Conservation (phyloP, 2,113 vertebrate genomes). For the Zapornia atra region DNA sequence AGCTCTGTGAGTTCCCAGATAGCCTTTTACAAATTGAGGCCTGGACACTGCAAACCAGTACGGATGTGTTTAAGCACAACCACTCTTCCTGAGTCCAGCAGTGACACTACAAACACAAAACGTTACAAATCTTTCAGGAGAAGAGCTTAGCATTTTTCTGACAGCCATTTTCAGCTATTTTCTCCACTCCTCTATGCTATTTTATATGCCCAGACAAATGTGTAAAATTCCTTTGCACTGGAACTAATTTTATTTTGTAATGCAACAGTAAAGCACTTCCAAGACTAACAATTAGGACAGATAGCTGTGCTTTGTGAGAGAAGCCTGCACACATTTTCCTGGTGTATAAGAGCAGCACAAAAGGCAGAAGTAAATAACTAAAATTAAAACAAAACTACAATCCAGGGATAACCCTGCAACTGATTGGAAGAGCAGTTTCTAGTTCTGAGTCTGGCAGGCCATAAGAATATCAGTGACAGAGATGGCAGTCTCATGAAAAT, state of each 20-base stretch:
- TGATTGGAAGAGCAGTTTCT: not conserved
- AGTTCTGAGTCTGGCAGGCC: not conserved
- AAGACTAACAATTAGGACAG: not conserved
- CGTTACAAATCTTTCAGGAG: not conserved
- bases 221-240: not conserved
- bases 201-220: not conserved
- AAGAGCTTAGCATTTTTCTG: not conserved
- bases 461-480: not conserved
- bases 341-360: not conserved
- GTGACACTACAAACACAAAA: not conserved
- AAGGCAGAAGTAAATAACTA: not conserved
- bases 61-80: not conserved
- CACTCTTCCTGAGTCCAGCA: not conserved
- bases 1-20: not conserved
- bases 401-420: not conserved
- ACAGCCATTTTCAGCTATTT: not conserved
- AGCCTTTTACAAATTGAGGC: not conserved
- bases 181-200: not conserved
- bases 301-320: not conserved
- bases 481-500: not conserved
- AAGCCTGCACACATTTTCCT: not conserved
- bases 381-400: not conserved
- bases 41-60: not conserved
- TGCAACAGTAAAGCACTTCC: not conserved
- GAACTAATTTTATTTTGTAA: slow-evolving; percentile 18